Conservation (phyloP, 2,797 vertebrate species). For the Nasua narica region DNA sequence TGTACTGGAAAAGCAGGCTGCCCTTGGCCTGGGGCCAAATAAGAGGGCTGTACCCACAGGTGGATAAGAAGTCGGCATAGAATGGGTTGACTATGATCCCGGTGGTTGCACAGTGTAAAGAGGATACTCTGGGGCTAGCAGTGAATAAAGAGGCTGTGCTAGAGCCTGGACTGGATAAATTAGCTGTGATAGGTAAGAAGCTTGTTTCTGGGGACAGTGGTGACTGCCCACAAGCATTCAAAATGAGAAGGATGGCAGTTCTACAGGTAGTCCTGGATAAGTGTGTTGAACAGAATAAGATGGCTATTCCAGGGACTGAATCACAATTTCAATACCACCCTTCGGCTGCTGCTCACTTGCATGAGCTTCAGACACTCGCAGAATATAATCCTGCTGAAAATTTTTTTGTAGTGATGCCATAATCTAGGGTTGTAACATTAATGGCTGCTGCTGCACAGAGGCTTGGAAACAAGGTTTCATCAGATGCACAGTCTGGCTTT, state of each 20-base stretch:
- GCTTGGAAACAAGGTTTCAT: conserved; percentile 44
- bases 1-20: conserved; percentile 72
- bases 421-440: conserved; percentile 51
- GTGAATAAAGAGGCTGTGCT: conserved; percentile 71
- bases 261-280: conserved; percentile 37
- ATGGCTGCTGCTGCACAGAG: conserved; percentile 37
- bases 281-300: conserved; percentile 50
- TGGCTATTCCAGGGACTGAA: background rate
- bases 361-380: conserved; percentile 16
- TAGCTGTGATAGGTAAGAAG: conserved; percentile 65
- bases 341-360: conserved; percentile 20
- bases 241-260: conserved; percentile 75
- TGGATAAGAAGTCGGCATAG: background rate
- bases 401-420: conserved; percentile 55
- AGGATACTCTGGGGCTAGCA: conserved; percentile 66
- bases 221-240: conserved; percentile 76
- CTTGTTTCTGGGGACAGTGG: background rate
- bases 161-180: conserved; percentile 59
- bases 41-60: background rate
- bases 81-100: background rate
- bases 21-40: conserved; percentile 20
- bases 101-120: conserved; percentile 59
- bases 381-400: conserved; percentile 11
- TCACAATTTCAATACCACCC: conserved; percentile 18
- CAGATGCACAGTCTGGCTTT: conserved; percentile 26